Conservation (phyloP, 2,888 invertebrate species). For the Gastrophysa polygoni region DNA sequence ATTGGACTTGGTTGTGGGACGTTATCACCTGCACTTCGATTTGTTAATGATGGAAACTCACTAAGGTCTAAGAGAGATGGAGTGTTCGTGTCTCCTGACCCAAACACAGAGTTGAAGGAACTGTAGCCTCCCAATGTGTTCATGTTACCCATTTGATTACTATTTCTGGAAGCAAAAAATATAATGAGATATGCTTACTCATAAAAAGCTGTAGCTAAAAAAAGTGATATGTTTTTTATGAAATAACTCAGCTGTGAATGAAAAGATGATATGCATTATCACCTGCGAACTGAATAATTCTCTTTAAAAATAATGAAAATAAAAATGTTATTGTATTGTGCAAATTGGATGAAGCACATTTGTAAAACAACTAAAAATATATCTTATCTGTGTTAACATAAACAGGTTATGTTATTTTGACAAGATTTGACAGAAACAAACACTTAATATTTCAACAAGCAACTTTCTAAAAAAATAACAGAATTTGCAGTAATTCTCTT, state of each 20-base stretch:
- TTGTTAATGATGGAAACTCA: slow-evolving; percentile 91
- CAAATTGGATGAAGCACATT: slow-evolving; percentile 5
- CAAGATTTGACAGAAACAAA: neutral
- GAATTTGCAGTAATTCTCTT: too few species aligned
- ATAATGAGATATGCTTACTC: too few species aligned
- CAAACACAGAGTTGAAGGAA: slow-evolving; percentile 82
- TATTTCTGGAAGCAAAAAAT: slow-evolving; percentile 58
- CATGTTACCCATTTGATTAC: slow-evolving; percentile 65
- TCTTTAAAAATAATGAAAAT: slow-evolving; percentile 6
- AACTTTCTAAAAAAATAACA: neutral
- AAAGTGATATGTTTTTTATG: neutral
- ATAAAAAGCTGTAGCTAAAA: neutral
- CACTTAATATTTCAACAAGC: neutral
- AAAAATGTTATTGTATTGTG: slow-evolving; percentile 3
- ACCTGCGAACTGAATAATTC: neutral
- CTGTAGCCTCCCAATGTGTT: slow-evolving; percentile 67
- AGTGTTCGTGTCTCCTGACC: slow-evolving; percentile 66
- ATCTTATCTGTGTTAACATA: neutral
- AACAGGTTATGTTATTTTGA: neutral
- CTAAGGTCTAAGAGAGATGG: slow-evolving; percentile 89
- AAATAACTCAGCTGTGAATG: neutral
- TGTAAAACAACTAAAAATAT: neutral
- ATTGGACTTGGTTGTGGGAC: slow-evolving; percentile 82
- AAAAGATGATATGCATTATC: neutral
- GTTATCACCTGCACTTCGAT: slow-evolving; percentile 77